These are phyloP conservation scores for Eilema caniola DNA, from an alignment of 2,888 invertebrate genomes.

Conservation along the genomic window DNA sequence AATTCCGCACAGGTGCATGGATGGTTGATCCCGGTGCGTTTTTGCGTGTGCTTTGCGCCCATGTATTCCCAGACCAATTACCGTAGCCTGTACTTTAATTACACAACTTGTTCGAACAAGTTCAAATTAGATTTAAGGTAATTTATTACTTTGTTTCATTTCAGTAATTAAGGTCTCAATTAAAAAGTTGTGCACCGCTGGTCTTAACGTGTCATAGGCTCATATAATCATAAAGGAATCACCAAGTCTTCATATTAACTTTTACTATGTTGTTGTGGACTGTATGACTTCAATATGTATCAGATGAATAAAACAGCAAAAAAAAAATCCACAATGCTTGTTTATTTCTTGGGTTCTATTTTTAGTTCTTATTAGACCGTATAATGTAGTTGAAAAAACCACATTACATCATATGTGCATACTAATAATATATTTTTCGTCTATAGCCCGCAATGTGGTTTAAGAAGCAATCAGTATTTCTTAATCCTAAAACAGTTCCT, in stretches of 20 bases:
- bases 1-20: conserved; percentile 33
- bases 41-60: conserved; percentile 54
- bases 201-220: conserved; percentile 36
- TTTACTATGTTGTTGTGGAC: no score
- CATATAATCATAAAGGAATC: conserved; percentile 20
- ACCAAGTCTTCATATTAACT: neutral
- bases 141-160: conserved; percentile 58
- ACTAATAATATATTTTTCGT: no score
- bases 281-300: no score
- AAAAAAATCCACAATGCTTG: no score
- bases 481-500: no score
- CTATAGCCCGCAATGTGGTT: no score
- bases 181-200: conserved; percentile 40
- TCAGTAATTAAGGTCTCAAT: conserved; percentile 51
- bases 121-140: conserved; percentile 58
- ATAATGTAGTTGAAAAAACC: no score
- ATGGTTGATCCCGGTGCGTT: conserved; percentile 55
- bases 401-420: no score
- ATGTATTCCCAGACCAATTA: conserved; percentile 65
- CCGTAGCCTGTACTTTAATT: conserved; percentile 63
- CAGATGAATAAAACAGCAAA: no score
- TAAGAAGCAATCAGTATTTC: no score
- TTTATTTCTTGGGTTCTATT: no score
- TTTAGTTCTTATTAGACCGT: no score
- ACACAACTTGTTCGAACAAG: conserved; percentile 61